Evolutionary conservation across 2,113 vertebrate species (phyloP).

Genomic region (Antidorcas marsupialis): DNA sequence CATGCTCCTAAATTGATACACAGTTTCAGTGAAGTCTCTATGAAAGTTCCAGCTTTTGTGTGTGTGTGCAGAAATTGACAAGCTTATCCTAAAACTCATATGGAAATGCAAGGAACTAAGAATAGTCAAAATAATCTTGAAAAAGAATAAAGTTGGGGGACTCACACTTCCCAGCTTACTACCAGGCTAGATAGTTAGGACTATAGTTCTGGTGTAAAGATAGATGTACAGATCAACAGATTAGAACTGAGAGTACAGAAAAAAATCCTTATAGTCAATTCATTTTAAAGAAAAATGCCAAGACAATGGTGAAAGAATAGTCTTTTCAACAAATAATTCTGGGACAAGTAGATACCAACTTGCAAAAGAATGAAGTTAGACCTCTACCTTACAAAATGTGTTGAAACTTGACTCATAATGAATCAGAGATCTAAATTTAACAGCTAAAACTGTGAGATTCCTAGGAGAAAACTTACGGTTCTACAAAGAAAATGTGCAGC

Average conservation of each 20-base stretch:
- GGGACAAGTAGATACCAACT: not conserved
- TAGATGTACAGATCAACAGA: not conserved
- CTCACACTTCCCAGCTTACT: not conserved
- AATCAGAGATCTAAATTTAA: not conserved
- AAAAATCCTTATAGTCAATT: not conserved
- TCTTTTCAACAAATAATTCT: not conserved
- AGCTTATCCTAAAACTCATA: not conserved
- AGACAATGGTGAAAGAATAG: not conserved
- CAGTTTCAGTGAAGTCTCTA: not conserved
- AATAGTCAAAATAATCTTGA: constrained; percentile 5
- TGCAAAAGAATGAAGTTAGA: not conserved
- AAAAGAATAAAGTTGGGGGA: not conserved
- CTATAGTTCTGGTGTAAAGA: not conserved
- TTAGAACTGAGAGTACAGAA: not conserved
- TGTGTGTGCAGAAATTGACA: not conserved
- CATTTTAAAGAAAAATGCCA: constrained; percentile 1
- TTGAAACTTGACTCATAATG: not conserved
- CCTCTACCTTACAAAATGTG: not conserved
- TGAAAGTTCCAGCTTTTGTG: not conserved
- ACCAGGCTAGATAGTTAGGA: not conserved
- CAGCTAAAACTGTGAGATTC: not conserved
- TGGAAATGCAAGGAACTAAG: not conserved
- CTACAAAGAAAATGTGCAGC: not conserved
- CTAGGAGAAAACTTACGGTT: not conserved
- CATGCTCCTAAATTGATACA: not conserved